Evolutionary conservation across 2,113 vertebrate species (phyloP).

Genomic region (Hippoglossus stenolepis): DNA sequence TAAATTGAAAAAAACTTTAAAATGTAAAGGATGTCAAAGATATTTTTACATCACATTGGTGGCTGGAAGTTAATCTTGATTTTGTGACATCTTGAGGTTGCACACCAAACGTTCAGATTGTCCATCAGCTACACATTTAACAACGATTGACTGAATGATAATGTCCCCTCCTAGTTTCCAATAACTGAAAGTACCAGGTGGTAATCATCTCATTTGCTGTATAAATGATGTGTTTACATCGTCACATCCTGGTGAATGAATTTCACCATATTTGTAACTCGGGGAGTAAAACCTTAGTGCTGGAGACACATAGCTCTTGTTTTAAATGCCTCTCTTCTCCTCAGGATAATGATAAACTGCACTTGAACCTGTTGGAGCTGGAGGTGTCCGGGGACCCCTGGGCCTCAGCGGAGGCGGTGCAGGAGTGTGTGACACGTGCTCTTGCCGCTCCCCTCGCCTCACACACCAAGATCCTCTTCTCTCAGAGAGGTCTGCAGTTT

Average conservation of each 20-base stretch:
- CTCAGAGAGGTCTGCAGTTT: constrained; percentile 87
- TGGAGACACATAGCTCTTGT: neutral
- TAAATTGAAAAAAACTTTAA: neutral
- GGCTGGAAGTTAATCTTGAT: too few relatives aligned
- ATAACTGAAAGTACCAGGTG: too few relatives aligned
- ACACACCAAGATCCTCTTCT: constrained; percentile 84
- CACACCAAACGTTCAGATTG: neutral
- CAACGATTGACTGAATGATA: too few relatives aligned
- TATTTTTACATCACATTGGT: too few relatives aligned
- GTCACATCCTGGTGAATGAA: neutral
- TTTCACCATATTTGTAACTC: too few relatives aligned
- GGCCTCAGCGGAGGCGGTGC: constrained; percentile 80
- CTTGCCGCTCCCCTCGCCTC: constrained; percentile 83
- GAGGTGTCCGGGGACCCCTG: constrained; percentile 82
- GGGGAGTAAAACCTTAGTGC: too few relatives aligned
- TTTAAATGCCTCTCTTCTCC: neutral
- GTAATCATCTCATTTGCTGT: too few relatives aligned
- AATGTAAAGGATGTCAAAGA: too few relatives aligned
- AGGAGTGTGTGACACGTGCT: constrained; percentile 85
- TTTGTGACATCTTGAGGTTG: neutral
- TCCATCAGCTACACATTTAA: too few relatives aligned
- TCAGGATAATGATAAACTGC: constrained; percentile 86
- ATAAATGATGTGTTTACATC: neutral
- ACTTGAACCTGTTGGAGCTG: constrained; percentile 87
- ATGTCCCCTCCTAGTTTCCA: too few relatives aligned